Base-by-base conservation (phyloP, 2,888 invertebrate genomes). In the Drosophila falleni region DNA sequence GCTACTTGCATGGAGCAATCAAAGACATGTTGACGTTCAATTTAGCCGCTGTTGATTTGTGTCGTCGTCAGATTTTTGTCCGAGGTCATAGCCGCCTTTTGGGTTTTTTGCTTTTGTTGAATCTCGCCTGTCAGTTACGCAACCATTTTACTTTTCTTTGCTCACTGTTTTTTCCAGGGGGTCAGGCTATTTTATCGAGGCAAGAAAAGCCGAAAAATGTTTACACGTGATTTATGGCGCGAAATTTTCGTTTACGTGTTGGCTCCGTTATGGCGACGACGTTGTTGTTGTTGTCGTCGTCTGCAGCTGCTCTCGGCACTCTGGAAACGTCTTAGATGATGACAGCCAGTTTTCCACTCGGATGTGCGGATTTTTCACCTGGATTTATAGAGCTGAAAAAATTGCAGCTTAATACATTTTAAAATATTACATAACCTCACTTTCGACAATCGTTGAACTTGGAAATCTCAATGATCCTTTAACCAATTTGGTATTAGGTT, bases 11-110 rank as follows among this genome's bases (percentile, higher is more conserved):
- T 55, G 53, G 61, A 75, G 74, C 82, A 82, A 82, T 85, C 82
- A 86, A 80, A 80, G 83, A 73, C 80, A 80, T 80, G 86, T 83
- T 85, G 82, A 82, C 82, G 86, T 83, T 83, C 86, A 86, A 83
- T 83, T 83, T 86, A 67, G 83, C 68, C 65, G 86, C 71, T 76
- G 73, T 82, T 82, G 83, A 86, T 86, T 86, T 86, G 83, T 82
- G 82, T 80, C 75, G 76, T 68, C 51, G 66, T 65, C 41, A 56
- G 41, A 71, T 60, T 66, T 74, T 71, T 65, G 58, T 64, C 62
- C 71, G 71, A 67, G 63, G 67, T 71, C 71, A 47, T 11, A 39
- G 56, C 41, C 46, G 55, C 37, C 70, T 49, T 74, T 60, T 37
- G 35, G 35, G 50, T 6, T 50, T 50, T 50, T 35, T 33, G 37